A percentile compares a stretch with the other conserved stretches of the same genome.
phyloP scores from a whole-genome alignment of 2,797 vertebrate genomes.

The Melanotaenia maccullochi region DNA sequence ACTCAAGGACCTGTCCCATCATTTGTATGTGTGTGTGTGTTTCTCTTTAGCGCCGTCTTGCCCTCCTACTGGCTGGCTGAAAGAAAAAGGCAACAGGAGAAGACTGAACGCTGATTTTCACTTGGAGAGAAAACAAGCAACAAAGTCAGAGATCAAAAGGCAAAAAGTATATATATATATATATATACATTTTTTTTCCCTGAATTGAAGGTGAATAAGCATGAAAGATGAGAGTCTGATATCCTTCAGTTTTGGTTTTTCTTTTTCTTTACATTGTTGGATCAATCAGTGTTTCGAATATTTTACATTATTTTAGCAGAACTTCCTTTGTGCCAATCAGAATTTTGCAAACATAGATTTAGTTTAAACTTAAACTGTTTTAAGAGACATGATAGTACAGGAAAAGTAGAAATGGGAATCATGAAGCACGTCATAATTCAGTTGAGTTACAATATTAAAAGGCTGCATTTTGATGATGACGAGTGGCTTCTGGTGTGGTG shows the following conservation, averaged over 20 bases:
- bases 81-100: constrained; percentile 27
- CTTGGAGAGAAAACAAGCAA: constrained; percentile 28
- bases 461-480: not conserved
- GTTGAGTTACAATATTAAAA: not conserved
- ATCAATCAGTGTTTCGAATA: constrained; percentile 14
- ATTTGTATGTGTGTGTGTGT: constrained; percentile 21
- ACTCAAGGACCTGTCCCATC: constrained; percentile 1
- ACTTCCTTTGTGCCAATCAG: constrained; percentile 4
- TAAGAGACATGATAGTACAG: not conserved
- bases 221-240: not conserved
- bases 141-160: constrained; percentile 33
- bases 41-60: constrained; percentile 13
- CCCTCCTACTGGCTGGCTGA: constrained; percentile 15
- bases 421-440: not conserved
- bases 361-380: not conserved
- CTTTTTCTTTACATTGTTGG: not conserved
- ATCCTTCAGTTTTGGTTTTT: not conserved
- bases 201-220: constrained; percentile 12
- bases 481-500: no score
- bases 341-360: not conserved
- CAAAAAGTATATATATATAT: not conserved
- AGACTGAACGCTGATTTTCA: constrained; percentile 29
- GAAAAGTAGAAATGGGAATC: not conserved
- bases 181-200: not conserved
- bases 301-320: not conserved